Percentiles rank a stretch among this genome's conserved stretches.
Conservation (phyloP, 2,888 invertebrate species). For the Tyria jacobaeae region DNA sequence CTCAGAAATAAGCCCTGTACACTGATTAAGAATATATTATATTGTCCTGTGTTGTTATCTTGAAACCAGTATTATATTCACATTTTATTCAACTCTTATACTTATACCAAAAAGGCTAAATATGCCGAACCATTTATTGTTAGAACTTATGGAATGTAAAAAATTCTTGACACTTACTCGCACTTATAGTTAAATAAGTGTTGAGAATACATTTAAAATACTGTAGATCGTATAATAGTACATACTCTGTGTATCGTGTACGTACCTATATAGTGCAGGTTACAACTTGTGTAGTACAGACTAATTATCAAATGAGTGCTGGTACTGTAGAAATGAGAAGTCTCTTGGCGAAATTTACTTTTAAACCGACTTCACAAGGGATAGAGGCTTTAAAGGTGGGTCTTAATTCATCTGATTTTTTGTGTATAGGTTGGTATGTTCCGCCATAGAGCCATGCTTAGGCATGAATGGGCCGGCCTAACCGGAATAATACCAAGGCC, state of each 20-base stretch:
- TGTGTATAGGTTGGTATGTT: too few species aligned
- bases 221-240: neutral
- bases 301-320: slow-evolving; percentile 23
- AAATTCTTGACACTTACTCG: neutral
- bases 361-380: neutral
- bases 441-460: too few species aligned
- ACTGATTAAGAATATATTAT: neutral
- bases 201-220: slow-evolving; percentile 2
- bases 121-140: neutral
- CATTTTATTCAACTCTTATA: neutral
- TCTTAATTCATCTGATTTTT: too few species aligned
- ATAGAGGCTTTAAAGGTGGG: too few species aligned
- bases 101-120: neutral
- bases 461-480: too few species aligned
- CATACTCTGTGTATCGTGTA: too few species aligned
- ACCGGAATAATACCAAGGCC: too few species aligned
- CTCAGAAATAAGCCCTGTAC: too few species aligned
- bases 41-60: neutral
- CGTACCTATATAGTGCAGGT: too few species aligned
- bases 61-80: neutral
- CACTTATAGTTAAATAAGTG: neutral
- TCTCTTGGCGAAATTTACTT: slow-evolving; percentile 3
- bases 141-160: slow-evolving; percentile 4
- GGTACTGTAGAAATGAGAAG: slow-evolving; percentile 34
- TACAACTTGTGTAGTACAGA: slow-evolving; percentile 24